Percentiles rank a stretch among this genome's conserved stretches.
These are phyloP conservation scores for Mobula hypostoma DNA, from an alignment of 2,113 vertebrate genomes.

Conservation along the genomic window DNA sequence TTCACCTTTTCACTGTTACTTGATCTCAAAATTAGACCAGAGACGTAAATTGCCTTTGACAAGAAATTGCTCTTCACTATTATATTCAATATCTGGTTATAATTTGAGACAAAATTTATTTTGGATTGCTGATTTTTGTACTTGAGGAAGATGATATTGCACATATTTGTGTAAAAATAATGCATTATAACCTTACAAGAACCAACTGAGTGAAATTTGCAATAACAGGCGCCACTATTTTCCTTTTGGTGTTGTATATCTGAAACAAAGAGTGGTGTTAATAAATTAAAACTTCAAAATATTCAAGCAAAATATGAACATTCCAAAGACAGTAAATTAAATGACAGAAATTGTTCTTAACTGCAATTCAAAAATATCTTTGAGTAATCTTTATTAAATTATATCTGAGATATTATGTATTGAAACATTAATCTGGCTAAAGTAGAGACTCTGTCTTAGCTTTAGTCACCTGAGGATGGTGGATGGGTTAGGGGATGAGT, in stretches of 20 bases:
- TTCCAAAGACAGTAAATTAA: background rate
- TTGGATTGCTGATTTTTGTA: slow-evolving; percentile 11
- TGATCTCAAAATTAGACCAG: slow-evolving; percentile 22
- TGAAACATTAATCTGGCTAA: background rate
- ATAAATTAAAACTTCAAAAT: background rate
- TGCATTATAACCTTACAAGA: background rate
- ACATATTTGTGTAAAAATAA: background rate
- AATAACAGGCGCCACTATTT: background rate
- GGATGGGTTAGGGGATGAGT: background rate
- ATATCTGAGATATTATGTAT: background rate
- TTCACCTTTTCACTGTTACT: slow-evolving; percentile 37
- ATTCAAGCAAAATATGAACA: background rate
- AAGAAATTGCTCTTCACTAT: slow-evolving; percentile 25
- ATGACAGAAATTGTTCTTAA: slow-evolving; percentile 19
- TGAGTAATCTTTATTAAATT: background rate
- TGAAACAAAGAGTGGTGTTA: background rate
- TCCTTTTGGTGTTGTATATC: background rate
- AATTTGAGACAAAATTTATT: background rate
- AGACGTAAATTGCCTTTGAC: slow-evolving; percentile 33
- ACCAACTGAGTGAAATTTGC: background rate
- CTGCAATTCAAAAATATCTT: slow-evolving; percentile 2
- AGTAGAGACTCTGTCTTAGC: slow-evolving; percentile 8
- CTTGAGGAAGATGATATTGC: slow-evolving; percentile 13
- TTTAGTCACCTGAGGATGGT: background rate
- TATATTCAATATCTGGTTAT: background rate